phyloP scores from a whole-genome alignment of 2,888 invertebrate species.

The Deroplatys truncata region DNA sequence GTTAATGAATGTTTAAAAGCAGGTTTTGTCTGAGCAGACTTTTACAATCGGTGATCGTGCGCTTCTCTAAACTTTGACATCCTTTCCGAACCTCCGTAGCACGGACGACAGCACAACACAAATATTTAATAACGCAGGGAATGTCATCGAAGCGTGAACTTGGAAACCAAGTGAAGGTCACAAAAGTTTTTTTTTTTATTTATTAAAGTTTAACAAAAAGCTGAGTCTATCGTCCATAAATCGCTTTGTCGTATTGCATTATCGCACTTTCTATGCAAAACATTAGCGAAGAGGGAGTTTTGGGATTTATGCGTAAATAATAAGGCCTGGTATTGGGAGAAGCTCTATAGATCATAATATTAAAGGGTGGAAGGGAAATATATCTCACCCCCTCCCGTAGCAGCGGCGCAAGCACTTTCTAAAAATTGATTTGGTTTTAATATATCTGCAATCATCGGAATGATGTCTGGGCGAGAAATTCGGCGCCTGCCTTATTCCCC shows the following conservation, averaged over 20 bases:
- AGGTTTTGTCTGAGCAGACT: rapidly evolving
- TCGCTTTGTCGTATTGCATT: neutral
- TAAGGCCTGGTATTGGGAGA: neutral
- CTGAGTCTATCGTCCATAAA: neutral
- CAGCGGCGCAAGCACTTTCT: neutral
- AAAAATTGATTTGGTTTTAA: conserved; percentile 7
- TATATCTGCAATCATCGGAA: neutral
- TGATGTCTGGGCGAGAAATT: neutral
- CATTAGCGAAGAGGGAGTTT: neutral
- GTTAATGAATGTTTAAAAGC: too few species aligned
- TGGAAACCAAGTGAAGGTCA: too few species aligned
- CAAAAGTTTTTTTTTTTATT: too few species aligned
- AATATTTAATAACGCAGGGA: too few species aligned
- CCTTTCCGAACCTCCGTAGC: too few species aligned
- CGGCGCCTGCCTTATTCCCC: neutral
- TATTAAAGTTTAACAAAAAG: too few species aligned
- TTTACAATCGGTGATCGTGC: too few species aligned
- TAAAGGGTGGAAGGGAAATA: neutral
- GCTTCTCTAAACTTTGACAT: too few species aligned
- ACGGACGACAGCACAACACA: too few species aligned
- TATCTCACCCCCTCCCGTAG: neutral
- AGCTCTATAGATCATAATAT: neutral
- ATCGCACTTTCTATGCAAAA: neutral
- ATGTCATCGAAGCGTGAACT: too few species aligned
- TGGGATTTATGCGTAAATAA: neutral